Conservation (phyloP, 2,888 invertebrate species). For the Desoria tigrina region DNA sequence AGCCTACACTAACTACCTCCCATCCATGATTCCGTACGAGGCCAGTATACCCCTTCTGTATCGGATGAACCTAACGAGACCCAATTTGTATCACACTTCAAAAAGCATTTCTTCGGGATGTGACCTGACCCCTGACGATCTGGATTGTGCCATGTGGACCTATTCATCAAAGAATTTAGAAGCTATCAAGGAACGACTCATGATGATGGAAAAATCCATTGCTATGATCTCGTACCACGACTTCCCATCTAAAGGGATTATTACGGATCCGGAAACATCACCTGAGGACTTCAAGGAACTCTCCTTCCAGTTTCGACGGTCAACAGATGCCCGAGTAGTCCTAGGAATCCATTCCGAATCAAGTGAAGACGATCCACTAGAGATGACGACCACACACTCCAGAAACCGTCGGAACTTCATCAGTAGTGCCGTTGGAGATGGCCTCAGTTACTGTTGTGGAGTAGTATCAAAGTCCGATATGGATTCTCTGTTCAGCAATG, state of each 20-base stretch:
- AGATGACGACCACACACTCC: background rate
- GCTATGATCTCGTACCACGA: background rate
- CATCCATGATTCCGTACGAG: background rate
- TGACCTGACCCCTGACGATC: background rate
- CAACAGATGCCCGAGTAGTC: background rate
- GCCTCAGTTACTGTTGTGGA: slow-evolving; percentile 26
- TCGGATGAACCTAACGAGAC: background rate
- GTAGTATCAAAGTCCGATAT: slow-evolving; percentile 15
- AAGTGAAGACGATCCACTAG: background rate
- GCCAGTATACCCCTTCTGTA: background rate
- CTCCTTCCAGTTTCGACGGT: background rate
- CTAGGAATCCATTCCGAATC: background rate
- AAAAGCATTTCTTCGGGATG: background rate
- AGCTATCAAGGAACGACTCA: background rate
- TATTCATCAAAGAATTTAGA: background rate
- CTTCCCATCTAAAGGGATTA: too few species aligned
- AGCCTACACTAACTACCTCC: background rate
- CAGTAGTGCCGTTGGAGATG: background rate
- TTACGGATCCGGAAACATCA: too few species aligned
- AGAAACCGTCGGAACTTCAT: background rate
- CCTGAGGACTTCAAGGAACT: too few species aligned
- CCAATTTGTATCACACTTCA: background rate
- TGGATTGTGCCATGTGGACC: background rate
- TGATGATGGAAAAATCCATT: background rate
- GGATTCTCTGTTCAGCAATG: slow-evolving; percentile 11